Percentiles rank a stretch among this genome's conserved stretches.
phyloP scores from a whole-genome alignment of 23 tunicate genomes.

The Trididemnum miniatum region DNA sequence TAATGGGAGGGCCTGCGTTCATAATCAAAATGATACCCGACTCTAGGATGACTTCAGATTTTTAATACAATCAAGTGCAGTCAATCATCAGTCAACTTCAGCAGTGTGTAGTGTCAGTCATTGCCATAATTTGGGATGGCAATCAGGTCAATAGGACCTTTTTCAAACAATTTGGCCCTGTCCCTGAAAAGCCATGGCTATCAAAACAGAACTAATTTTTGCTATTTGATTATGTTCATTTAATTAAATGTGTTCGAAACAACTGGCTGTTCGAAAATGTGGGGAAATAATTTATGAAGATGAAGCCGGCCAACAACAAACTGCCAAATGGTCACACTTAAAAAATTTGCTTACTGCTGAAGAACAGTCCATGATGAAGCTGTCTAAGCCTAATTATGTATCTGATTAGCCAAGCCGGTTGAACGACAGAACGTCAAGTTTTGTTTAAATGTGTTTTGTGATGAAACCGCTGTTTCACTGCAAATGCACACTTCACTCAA shows the following conservation, averaged over 20 bases:
- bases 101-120: neutral
- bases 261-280: slow-evolving; percentile 10
- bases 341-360: neutral
- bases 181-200: neutral
- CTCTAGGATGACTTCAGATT: neutral
- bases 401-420: slow-evolving; percentile 3
- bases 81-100: neutral
- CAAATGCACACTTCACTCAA: neutral
- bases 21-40: slow-evolving; percentile 1
- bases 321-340: slow-evolving; percentile 17
- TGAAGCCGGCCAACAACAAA: neutral
- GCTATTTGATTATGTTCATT: slow-evolving; percentile 15
- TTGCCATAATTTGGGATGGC: slow-evolving; percentile 28
- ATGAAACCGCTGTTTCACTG: slow-evolving; percentile 2
- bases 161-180: neutral
- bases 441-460: slow-evolving; percentile 21
- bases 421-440: slow-evolving; percentile 2
- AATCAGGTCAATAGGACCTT: slow-evolving; percentile 11
- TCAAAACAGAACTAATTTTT: neutral
- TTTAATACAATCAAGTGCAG: neutral
- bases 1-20: neutral
- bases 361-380: neutral
- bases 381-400: neutral
- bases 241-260: slow-evolving; percentile 19
- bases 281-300: neutral